These are phyloP conservation scores for Leptopilina drosophilae DNA, from an alignment of 2,888 invertebrate genomes.

Conservation along the genomic window DNA sequence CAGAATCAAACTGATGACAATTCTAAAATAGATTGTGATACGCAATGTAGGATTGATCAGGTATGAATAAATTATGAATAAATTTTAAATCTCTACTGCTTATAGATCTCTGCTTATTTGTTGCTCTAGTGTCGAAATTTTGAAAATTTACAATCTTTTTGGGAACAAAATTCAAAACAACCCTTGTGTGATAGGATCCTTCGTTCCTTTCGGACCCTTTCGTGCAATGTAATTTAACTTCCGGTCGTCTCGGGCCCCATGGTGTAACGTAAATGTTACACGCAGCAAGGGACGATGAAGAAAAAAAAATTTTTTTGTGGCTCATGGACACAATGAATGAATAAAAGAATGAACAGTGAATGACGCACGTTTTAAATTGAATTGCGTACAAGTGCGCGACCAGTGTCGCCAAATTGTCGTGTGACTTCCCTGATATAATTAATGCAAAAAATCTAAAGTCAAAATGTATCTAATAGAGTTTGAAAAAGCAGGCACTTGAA, in stretches of 20 bases:
- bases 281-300: conserved; percentile 63
- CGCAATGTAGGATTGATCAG: conserved; percentile 85
- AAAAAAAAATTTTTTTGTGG: conserved; percentile 66
- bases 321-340: conserved; percentile 64
- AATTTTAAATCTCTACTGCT: neutral
- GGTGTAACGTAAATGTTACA: conserved; percentile 55
- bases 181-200: no score
- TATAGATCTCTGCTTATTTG: no score
- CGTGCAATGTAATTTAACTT: conserved; percentile 69
- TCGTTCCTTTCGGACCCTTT: conserved; percentile 57
- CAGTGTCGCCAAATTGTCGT: conserved; percentile 76
- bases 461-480: neutral
- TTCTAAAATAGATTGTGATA: conserved; percentile 84
- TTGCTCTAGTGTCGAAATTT: no score
- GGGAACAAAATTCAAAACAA: neutral
- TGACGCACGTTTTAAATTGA: conserved; percentile 74
- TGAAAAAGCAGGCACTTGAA: no score
- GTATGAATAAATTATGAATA: conserved; percentile 75
- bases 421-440: conserved; percentile 64
- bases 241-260: conserved; percentile 63
- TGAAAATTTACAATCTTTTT: neutral
- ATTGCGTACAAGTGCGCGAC: conserved; percentile 74
- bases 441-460: no score
- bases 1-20: conserved; percentile 84
- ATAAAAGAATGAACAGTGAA: conserved; percentile 60